A percentile compares a stretch with the other conserved stretches of the same genome.
phyloP scores from a whole-genome alignment of 2,888 invertebrate species.

The Trypoxylon attenuatum region DNA sequence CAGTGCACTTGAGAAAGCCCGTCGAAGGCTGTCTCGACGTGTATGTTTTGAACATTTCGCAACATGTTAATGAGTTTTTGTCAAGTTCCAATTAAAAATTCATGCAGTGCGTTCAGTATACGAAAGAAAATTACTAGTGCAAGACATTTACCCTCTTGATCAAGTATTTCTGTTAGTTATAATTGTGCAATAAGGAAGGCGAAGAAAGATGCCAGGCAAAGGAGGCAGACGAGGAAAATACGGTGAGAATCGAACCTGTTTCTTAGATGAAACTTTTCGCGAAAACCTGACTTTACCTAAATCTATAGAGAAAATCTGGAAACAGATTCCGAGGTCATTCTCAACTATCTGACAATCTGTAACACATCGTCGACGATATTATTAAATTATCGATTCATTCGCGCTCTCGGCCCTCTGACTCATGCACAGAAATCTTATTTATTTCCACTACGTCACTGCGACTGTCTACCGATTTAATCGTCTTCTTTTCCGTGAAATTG shows the following conservation, averaged over 20 bases:
- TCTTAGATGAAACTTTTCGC: background rate
- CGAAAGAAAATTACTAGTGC: constrained; percentile 83
- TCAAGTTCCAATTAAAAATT: constrained; percentile 82
- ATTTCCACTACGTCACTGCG: constrained; percentile 42
- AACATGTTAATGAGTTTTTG: constrained; percentile 86
- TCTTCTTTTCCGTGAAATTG: background rate
- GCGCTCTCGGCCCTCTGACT: constrained; percentile 32
- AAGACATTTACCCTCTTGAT: constrained; percentile 89
- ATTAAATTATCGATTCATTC: constrained; percentile 41
- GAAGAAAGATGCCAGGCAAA: constrained; percentile 82
- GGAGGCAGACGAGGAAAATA: constrained; percentile 85
- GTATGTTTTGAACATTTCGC: constrained; percentile 68
- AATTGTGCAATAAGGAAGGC: constrained; percentile 76
- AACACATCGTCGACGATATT: constrained; percentile 15
- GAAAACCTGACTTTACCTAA: background rate
- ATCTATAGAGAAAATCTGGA: too few species aligned
- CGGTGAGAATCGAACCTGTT: constrained; percentile 75
- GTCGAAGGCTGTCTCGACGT: constrained; percentile 70
- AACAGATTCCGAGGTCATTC: too few species aligned
- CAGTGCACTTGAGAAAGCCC: constrained; percentile 70
- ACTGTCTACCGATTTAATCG: background rate
- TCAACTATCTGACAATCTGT: background rate
- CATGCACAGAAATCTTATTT: constrained; percentile 42
- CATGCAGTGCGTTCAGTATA: constrained; percentile 83
- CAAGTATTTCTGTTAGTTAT: constrained; percentile 79